Conservation (phyloP, 2,113 vertebrate genomes). For the Megaceryle torquata region DNA sequence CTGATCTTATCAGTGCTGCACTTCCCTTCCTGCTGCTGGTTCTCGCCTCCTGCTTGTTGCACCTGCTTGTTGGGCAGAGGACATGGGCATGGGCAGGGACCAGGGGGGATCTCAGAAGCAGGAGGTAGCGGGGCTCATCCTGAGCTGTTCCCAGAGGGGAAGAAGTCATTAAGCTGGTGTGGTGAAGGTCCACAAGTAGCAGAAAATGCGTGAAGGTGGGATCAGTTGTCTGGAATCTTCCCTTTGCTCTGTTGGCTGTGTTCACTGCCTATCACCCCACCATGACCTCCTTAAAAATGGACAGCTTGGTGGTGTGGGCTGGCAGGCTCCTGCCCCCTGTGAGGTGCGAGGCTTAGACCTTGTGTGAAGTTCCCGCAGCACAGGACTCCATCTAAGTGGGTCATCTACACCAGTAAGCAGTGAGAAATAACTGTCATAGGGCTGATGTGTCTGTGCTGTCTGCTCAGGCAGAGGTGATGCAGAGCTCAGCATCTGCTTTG, state of each 20-base stretch:
- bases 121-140: background rate
- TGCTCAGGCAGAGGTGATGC: background rate
- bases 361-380: background rate
- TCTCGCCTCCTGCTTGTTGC: background rate
- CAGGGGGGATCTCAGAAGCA: accelerated
- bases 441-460: background rate
- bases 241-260: background rate
- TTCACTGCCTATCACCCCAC: background rate
- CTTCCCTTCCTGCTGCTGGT: background rate
- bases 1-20: background rate
- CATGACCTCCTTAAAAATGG: background rate
- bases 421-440: background rate
- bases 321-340: background rate
- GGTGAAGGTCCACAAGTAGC: background rate
- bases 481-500: background rate
- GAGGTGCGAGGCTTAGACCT: background rate
- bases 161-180: background rate
- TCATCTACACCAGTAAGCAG: background rate
- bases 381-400: background rate
- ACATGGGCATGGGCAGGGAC: background rate
- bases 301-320: accelerated
- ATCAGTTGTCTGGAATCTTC: background rate
- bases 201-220: background rate
- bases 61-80: background rate
- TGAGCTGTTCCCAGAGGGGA: background rate